Evolutionary conservation across 2,888 invertebrate genomes (phyloP).

Genomic region (Stenoptilia bipunctidactyla): DNA sequence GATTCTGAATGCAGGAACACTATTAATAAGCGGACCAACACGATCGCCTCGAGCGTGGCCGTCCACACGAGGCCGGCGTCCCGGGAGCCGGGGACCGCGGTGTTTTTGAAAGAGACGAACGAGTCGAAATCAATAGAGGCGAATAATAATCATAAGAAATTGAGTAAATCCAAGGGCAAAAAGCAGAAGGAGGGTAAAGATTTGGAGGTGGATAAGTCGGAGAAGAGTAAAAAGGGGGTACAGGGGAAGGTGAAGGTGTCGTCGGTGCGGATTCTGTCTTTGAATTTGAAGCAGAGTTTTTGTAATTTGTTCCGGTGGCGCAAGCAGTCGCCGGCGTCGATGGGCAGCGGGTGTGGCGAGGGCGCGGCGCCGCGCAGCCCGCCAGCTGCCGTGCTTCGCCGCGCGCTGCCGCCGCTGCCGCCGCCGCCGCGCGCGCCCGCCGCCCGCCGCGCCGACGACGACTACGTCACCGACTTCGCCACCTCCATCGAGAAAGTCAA

Average conservation of each 20-base stretch:
- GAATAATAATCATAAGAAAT: constrained; percentile 47
- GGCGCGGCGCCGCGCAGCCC: constrained; percentile 26
- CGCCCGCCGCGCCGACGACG: constrained; percentile 47
- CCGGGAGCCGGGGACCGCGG: constrained; percentile 34
- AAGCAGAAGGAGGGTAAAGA: constrained; percentile 74
- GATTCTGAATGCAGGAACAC: constrained; percentile 71
- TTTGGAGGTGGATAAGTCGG: constrained; percentile 55
- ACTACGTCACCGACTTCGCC: constrained; percentile 83
- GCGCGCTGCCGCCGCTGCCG: constrained; percentile 60
- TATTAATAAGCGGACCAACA: constrained; percentile 57
- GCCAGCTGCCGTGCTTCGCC: constrained; percentile 48
- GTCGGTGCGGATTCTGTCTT: constrained; percentile 75
- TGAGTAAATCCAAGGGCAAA: constrained; percentile 70
- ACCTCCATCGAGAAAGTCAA: constrained; percentile 94
- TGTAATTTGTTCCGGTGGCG: constrained; percentile 86
- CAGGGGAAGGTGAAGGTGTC: constrained; percentile 73
- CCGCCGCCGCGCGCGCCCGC: constrained; percentile 32
- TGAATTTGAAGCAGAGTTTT: constrained; percentile 85
- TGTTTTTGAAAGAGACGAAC: constrained; percentile 42
- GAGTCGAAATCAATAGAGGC: constrained; percentile 38
- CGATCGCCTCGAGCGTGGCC: constrained; percentile 54
- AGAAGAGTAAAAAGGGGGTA: constrained; percentile 33
- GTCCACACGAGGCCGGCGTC: constrained; percentile 38
- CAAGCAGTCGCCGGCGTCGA: constrained; percentile 23
- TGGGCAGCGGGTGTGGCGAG: not conserved